Percentiles rank a stretch among this genome's conserved stretches.
Evolutionary conservation across 2,797 vertebrate species (phyloP).

Genomic region (Mormyrops attenuatus): DNA sequence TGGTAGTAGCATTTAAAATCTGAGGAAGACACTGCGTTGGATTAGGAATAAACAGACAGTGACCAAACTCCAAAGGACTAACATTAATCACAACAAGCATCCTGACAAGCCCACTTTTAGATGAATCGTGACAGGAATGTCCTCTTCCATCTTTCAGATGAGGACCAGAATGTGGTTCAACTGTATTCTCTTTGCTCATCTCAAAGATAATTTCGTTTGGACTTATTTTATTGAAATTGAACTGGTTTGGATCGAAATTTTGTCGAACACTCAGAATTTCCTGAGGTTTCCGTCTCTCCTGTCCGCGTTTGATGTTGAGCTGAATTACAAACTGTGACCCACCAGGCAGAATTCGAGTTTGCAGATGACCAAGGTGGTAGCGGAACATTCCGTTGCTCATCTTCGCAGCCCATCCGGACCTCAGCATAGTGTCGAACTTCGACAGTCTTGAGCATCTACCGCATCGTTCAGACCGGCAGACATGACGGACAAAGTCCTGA

Average conservation of each 20-base stretch:
- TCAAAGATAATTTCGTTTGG: constrained; percentile 73
- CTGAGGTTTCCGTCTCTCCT: constrained; percentile 73
- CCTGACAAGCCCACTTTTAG: constrained; percentile 18
- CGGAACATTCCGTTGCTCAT: constrained; percentile 74
- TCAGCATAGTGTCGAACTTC: constrained; percentile 67
- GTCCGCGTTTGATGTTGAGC: constrained; percentile 74
- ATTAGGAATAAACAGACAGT: constrained; percentile 80
- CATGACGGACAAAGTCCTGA: constrained; percentile 57
- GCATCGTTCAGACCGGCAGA: constrained; percentile 23
- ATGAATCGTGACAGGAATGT: not conserved
- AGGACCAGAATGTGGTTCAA: not conserved
- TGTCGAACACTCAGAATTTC: constrained; percentile 72
- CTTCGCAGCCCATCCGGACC: constrained; percentile 67
- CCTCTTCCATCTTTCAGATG: not conserved
- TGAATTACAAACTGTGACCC: constrained; percentile 67
- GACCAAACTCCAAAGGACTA: constrained; percentile 83
- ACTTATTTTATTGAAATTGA: constrained; percentile 78
- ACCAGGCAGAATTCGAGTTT: constrained; percentile 70
- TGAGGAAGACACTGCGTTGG: constrained; percentile 57
- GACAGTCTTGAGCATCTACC: constrained; percentile 26
- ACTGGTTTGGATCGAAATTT: constrained; percentile 66
- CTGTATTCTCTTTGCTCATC: constrained; percentile 37
- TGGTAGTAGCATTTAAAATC: constrained; percentile 44
- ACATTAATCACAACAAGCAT: constrained; percentile 77
- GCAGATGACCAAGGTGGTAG: constrained; percentile 67